Percentiles rank a stretch among this genome's conserved stretches.
These are phyloP conservation scores for Ptychodera flava DNA, from an alignment of 35 echinoderm and acorn worm species.

Conservation along the genomic window DNA sequence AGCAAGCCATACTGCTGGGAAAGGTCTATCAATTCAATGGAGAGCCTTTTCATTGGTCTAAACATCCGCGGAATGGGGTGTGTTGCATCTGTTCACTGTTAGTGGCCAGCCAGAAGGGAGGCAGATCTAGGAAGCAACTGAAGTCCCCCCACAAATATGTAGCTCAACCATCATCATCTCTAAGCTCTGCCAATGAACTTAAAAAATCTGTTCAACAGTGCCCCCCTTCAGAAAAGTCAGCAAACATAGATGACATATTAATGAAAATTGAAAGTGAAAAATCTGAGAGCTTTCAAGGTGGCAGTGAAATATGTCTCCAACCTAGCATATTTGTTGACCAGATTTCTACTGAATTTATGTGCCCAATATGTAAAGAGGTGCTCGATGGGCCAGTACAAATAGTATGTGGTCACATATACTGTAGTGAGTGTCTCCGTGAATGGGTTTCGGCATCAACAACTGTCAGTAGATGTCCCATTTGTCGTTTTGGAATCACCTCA, in stretches of 20 bases:
- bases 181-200: not conserved
- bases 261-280: not conserved
- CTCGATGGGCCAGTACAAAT: not conserved
- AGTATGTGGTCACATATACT: not conserved
- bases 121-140: not conserved
- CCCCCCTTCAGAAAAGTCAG: not conserved
- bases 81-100: not conserved
- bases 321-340: not conserved
- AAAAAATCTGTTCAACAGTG: not conserved
- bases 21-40: not conserved
- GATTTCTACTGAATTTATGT: not conserved
- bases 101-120: not conserved
- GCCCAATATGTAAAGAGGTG: not conserved
- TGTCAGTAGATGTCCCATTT: not conserved
- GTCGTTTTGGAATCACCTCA: not conserved
- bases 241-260: not conserved
- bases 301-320: not conserved
- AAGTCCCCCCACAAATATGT: not conserved
- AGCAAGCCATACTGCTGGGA: not conserved
- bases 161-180: not conserved
- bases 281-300: not conserved
- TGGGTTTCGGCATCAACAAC: not conserved
- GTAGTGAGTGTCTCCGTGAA: not conserved
- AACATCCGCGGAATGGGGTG: not conserved
- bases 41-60: not conserved